Base-by-base conservation (phyloP, 2,113 vertebrate species). In the Platichthys flesus region DNA sequence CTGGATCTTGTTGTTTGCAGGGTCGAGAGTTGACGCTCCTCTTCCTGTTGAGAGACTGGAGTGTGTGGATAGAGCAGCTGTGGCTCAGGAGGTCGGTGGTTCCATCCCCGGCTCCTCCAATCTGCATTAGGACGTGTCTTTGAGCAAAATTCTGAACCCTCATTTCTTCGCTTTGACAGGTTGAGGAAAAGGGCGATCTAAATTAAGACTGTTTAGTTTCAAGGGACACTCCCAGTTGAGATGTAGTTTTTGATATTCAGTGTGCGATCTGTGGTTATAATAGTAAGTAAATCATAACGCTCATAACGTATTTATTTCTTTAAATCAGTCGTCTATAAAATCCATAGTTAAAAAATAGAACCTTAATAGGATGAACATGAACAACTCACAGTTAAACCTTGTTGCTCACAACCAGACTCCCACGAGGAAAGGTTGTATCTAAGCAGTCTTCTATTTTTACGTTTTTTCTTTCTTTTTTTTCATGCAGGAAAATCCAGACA, bases 401-500 rank as follows among this genome's bases (percentile, higher is more conserved):
- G 24, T 35, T 40, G 14, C 64, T 28, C 28, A 15, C 16, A 56
- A 10, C 45, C 6, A 45, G 35, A 31, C n/a, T 81, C 59, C 18
- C 9, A 6, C 12, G n/a, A 24, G 20, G 31, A 55, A 51, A 42
- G n/a, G 24, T 45, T 42, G 14, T 54, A 24, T 40, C 66, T 47
- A 3, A 26, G 26, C 9, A 47, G 24, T 60, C 35, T 37, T 16
- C 62, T 78, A 51, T 64, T 54, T 65, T 55, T 67, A 35, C 28
- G 14, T 10, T 59, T 23, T 56, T 2, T 55, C 59, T 55, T 59
- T 21, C 9, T 24, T 56, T 3, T 55, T 62, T 55, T 55, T 78
- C 45, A 66, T 67, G 66, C 56, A 23, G 14, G 26, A 51, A 75
- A 66, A 80, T 79, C 18, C 15, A 76, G n/a, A 71, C 58, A 75